Conservation (phyloP, 2,797 vertebrate species). For the Botia kubotai region DNA sequence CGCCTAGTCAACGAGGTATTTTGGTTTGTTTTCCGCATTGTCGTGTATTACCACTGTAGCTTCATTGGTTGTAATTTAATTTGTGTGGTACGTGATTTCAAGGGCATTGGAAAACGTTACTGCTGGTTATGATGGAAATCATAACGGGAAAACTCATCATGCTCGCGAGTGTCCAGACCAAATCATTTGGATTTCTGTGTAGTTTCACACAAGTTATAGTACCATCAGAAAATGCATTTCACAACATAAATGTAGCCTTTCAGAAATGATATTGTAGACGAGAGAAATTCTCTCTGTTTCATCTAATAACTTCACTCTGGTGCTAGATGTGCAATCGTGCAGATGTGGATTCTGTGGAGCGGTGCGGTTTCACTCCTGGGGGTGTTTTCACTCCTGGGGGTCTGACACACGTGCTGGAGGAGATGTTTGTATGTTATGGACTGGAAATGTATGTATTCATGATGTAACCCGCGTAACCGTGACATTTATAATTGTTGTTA, state of each 20-base stretch:
- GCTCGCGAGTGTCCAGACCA: background rate
- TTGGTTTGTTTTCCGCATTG: conserved; percentile 58
- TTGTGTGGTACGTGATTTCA: conserved; percentile 59
- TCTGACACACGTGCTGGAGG: conserved; percentile 39
- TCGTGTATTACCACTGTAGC: conserved; percentile 43
- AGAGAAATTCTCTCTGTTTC: conserved; percentile 56
- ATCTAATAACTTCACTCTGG: conserved; percentile 58
- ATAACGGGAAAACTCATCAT: conserved; percentile 59
- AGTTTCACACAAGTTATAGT: conserved; percentile 31
- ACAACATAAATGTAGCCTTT: conserved; percentile 21
- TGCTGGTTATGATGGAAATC: conserved; percentile 52
- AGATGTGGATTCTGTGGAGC: too few species aligned
- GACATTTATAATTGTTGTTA: conserved; percentile 73
- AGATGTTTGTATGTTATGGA: conserved; percentile 54
- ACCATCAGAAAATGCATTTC: conserved; percentile 25
- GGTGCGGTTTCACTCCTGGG: conserved; percentile 51
- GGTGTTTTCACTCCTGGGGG: conserved; percentile 51
- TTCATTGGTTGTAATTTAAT: conserved; percentile 44
- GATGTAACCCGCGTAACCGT: conserved; percentile 70
- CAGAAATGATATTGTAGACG: conserved; percentile 32
- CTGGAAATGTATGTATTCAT: conserved; percentile 56
- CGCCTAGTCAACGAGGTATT: conserved; percentile 60
- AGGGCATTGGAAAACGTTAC: conserved; percentile 67
- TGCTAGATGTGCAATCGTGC: conserved; percentile 65
- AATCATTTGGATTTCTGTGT: background rate